phyloP scores from a whole-genome alignment of 2,888 invertebrate genomes.

The Metellina segmentata region DNA sequence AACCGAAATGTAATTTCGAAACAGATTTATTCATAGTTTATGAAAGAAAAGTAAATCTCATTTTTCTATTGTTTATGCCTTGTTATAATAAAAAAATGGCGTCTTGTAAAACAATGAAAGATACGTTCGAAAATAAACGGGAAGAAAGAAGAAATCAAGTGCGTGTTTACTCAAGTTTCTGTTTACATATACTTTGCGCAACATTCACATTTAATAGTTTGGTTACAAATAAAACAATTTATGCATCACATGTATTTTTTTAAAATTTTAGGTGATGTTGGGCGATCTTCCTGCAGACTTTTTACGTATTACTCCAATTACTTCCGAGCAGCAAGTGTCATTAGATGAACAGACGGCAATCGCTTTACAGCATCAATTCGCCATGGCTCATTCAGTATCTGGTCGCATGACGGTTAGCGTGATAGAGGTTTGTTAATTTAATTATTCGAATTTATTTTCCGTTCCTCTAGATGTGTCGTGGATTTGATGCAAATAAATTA shows the following conservation, averaged over 20 bases:
- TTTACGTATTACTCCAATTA: slow-evolving; percentile 82
- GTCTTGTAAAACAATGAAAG: slow-evolving; percentile 39
- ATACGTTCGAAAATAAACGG: slow-evolving; percentile 46
- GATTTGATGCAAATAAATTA: background rate
- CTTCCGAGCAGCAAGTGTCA: slow-evolving; percentile 84
- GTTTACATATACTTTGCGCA: background rate
- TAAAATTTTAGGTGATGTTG: slow-evolving; percentile 84
- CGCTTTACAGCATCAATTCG: slow-evolving; percentile 81
- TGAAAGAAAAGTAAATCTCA: background rate
- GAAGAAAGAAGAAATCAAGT: slow-evolving; percentile 69
- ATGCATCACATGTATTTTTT: background rate
- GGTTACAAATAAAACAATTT: background rate
- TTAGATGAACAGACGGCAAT: slow-evolving; percentile 88
- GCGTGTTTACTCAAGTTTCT: background rate
- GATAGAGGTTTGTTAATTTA: slow-evolving; percentile 85
- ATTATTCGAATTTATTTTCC: background rate
- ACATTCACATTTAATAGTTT: background rate
- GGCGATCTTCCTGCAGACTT: slow-evolving; percentile 91
- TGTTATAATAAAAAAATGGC: slow-evolving; percentile 34
- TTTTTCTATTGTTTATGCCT: background rate
- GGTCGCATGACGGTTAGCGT: slow-evolving; percentile 92
- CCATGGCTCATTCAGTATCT: slow-evolving; percentile 82
- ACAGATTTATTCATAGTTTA: no score
- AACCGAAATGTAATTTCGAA: background rate
- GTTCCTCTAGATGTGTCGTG: no score